phyloP scores from a whole-genome alignment of 1,140 invertebrate species.

The Leptonema lineaticorne region DNA sequence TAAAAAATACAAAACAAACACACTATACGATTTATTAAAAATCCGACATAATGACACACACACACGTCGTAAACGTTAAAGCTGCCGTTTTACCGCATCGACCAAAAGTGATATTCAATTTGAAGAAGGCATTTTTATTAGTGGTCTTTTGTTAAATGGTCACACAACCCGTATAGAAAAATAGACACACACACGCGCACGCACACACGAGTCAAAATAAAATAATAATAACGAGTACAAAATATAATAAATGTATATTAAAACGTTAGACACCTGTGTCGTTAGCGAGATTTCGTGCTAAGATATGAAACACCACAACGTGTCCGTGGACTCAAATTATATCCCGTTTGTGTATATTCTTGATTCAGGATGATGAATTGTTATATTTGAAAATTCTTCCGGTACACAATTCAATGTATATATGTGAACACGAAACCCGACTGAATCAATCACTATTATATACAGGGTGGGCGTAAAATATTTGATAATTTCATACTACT shows the following conservation, averaged over 20 bases:
- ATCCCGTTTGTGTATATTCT: conserved; percentile 30
- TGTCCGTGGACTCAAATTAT: conserved; percentile 22
- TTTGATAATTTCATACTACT: too few relatives aligned
- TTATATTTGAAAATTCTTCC: neutral
- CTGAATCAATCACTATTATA: conserved; percentile 18
- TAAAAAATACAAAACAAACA: too few relatives aligned
- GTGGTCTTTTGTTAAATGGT: conserved; percentile 25
- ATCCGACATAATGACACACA: too few relatives aligned
- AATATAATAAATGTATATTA: conserved; percentile 33
- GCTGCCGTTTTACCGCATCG: conserved; percentile 18
- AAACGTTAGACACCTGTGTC: conserved; percentile 33
- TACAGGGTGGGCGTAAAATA: too few relatives aligned
- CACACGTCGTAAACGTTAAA: too few relatives aligned
- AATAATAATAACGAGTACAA: too few relatives aligned
- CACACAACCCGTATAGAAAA: neutral
- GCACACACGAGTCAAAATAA: too few relatives aligned
- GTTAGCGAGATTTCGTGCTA: conserved; percentile 23
- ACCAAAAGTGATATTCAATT: conserved; percentile 40
- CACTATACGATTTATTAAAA: too few relatives aligned
- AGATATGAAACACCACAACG: conserved; percentile 14
- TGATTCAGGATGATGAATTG: conserved; percentile 31
- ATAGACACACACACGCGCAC: neutral
- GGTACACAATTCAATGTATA: neutral
- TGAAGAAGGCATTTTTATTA: conserved; percentile 39
- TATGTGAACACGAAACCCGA: neutral